Base-by-base conservation (phyloP, 2,888 invertebrate genomes). In the Fragum whitleyi region DNA sequence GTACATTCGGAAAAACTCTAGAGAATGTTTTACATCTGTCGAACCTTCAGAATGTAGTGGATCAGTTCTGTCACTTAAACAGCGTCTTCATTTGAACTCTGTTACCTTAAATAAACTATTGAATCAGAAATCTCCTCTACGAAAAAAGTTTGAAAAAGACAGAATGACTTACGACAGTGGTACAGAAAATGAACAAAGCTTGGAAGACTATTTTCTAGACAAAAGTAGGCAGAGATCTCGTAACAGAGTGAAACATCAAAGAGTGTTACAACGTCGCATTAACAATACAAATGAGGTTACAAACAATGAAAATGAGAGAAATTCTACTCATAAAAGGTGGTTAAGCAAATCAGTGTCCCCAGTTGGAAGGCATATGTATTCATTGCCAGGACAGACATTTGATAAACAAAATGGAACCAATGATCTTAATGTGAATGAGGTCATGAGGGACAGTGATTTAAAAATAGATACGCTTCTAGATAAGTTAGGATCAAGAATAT, bases 31-130 rank as follows among this genome's bases (percentile, higher is more conserved):
- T 2, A 85, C 85, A 23, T 86, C 86, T 53, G 79, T 77, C 29
- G 85, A 85, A 16, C 85, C 80, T 1, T 85, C 86, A 6, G 85
- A 85, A 39, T 74, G 70, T 72, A 77, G 74, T 57, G 81, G 83
- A 23, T 86, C 87, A 19, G 86, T 81, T 19, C 57, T 77, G 51
- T 77, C 86, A 11, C 72, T 81, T 7, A 82, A 73, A 32, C 80
- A 86, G 51, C 69, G 83, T 11, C 65, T 65, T 21, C 74, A 62
- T 29, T 53, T 76, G 21, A 87, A 83, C 74, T 80, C 81, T 23
- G 73, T 81, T 32, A 78, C 78, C 36, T 71, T 87, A 39, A 80
- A 84, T 42, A 77, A 68, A 21, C 59, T 87, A 61, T 77, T 87
- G 51, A 82, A 82, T 71, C 81, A 83, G 51, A 70, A 81, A 26